Evolutionary conservation across 2,113 vertebrate genomes (phyloP).

Genomic region (Alces alces): DNA sequence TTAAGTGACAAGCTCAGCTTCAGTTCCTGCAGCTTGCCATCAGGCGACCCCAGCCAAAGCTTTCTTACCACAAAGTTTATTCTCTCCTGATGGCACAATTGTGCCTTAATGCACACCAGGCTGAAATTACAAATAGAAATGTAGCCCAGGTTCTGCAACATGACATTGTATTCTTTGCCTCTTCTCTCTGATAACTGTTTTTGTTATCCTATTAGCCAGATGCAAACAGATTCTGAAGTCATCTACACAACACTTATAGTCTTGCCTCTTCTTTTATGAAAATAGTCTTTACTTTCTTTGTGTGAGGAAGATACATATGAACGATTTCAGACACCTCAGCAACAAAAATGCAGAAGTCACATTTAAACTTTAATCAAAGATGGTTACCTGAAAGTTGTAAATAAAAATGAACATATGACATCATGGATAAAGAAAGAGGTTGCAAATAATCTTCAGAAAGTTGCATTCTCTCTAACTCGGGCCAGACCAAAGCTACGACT

Average conservation of each 20-base stretch:
- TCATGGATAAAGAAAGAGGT: accelerated
- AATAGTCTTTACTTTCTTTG: background rate
- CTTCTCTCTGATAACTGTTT: constrained; percentile 35
- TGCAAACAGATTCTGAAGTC: background rate
- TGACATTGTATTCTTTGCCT: constrained; percentile 39
- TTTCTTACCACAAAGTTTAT: background rate
- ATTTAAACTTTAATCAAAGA: background rate
- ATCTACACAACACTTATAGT: background rate
- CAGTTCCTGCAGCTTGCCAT: background rate
- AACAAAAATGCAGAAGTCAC: background rate
- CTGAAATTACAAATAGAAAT: constrained; percentile 1
- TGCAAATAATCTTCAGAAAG: background rate
- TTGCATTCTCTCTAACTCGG: background rate
- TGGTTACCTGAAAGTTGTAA: background rate
- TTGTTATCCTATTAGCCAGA: constrained; percentile 55
- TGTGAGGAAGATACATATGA: background rate
- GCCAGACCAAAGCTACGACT: background rate
- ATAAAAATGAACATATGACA: background rate
- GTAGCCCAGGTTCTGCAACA: constrained; percentile 50
- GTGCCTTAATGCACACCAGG: background rate
- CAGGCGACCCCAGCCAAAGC: background rate
- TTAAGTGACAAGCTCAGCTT: background rate
- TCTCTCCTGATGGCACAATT: background rate
- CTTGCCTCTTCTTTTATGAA: constrained; percentile 9
- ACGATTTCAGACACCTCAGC: background rate